Conservation (phyloP, 2,113 vertebrate genomes). For the Hystrix cristata region DNA sequence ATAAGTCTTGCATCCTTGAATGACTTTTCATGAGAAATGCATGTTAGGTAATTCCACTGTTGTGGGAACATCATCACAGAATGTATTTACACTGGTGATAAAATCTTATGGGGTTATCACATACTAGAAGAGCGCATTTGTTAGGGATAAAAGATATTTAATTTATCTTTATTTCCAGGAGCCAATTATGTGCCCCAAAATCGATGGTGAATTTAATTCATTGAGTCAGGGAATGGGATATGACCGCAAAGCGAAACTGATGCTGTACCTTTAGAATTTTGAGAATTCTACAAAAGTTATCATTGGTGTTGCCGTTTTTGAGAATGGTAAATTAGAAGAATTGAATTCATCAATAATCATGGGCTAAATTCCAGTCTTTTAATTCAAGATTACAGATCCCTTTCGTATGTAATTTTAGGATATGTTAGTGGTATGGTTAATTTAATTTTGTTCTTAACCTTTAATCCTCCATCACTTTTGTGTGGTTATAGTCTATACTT, state of each 20-base stretch:
- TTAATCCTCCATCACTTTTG: constrained; percentile 44
- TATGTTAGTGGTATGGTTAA: background rate
- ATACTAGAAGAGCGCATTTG: background rate
- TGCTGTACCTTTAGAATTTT: background rate
- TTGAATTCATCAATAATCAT: constrained; percentile 10
- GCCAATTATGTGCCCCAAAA: background rate
- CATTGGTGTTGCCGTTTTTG: constrained; percentile 6
- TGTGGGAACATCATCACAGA: background rate
- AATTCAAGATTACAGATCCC: background rate
- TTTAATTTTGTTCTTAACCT: constrained; percentile 14
- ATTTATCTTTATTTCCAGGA: background rate
- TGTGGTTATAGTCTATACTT: background rate
- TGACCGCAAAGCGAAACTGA: background rate
- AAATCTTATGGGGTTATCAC: too few relatives aligned
- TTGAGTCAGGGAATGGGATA: background rate
- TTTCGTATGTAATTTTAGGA: constrained; percentile 41
- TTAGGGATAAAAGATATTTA: background rate
- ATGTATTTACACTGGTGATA: background rate
- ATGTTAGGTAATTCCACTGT: accelerated
- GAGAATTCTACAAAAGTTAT: background rate
- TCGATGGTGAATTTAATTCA: background rate
- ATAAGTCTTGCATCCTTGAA: background rate
- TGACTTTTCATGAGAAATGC: background rate
- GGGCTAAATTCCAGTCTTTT: background rate
- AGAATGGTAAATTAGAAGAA: background rate